Conservation (phyloP, 2,113 vertebrate species). For the Alectura lathami region DNA sequence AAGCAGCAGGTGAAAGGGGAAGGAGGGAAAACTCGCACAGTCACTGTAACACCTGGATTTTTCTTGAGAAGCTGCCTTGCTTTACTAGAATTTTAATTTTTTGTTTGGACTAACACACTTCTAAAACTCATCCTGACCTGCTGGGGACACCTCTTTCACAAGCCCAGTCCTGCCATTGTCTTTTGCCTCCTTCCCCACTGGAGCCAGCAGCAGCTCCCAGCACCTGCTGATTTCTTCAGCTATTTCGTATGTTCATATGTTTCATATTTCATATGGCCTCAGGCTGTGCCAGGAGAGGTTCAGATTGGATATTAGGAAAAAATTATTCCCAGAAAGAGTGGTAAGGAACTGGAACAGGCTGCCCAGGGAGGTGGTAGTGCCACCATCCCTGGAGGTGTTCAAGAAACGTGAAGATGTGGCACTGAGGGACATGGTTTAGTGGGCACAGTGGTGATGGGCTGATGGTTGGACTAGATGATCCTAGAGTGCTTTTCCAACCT, state of each 20-base stretch:
- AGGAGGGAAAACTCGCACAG: background rate
- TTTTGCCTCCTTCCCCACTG: background rate
- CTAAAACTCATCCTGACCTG: background rate
- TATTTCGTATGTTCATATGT: background rate
- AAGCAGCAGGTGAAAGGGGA: background rate
- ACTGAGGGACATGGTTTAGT: no score
- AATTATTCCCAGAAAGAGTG: no score
- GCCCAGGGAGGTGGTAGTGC: no score
- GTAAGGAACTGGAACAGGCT: no score
- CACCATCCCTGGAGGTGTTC: no score
- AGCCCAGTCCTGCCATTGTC: accelerated
- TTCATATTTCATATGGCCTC: no score
- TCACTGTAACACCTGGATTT: background rate
- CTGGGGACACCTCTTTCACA: accelerated
- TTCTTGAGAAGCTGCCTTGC: background rate
- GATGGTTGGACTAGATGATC: no score
- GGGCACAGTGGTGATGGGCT: no score
- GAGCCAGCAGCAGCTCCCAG: background rate
- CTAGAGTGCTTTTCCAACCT: no score
- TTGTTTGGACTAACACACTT: background rate
- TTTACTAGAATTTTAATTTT: background rate
- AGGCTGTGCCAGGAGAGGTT: no score
- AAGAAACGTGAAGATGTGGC: no score
- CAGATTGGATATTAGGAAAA: no score
- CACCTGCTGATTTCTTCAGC: background rate